phyloP scores from a whole-genome alignment of 1,140 invertebrate species.

The Melanaphis sacchari region DNA sequence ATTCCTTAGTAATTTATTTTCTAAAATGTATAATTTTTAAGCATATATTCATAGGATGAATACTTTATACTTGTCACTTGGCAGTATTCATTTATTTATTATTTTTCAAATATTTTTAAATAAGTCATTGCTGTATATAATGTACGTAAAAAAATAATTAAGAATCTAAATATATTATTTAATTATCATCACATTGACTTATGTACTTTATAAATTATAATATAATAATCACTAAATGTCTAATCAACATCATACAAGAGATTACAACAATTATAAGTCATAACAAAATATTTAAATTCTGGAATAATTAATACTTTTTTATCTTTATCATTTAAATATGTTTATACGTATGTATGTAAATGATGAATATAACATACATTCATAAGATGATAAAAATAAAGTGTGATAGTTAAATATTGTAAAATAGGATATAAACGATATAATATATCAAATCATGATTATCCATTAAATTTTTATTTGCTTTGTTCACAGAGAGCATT shows the following conservation, averaged over 20 bases:
- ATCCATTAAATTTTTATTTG: neutral
- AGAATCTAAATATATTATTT: neutral
- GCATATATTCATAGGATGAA: too few relatives aligned
- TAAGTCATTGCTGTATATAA: neutral
- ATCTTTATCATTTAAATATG: neutral
- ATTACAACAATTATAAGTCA: neutral
- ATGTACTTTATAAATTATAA: neutral
- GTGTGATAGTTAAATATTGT: neutral
- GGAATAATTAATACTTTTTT: neutral
- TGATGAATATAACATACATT: neutral
- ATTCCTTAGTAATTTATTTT: neutral
- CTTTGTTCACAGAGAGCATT: neutral
- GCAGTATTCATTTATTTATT: neutral
- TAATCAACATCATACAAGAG: neutral
- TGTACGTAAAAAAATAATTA: neutral
- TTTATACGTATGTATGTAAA: neutral
- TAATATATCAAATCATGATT: neutral
- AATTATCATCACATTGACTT: neutral
- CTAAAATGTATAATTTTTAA: neutral
- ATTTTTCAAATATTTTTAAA: neutral
- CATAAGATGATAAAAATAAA: neutral
- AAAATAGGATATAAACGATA: neutral
- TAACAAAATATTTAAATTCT: neutral
- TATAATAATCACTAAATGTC: neutral
- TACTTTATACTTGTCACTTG: neutral